phyloP scores from a whole-genome alignment of 2,113 vertebrate genomes.

The Falcunculus frontatus region DNA sequence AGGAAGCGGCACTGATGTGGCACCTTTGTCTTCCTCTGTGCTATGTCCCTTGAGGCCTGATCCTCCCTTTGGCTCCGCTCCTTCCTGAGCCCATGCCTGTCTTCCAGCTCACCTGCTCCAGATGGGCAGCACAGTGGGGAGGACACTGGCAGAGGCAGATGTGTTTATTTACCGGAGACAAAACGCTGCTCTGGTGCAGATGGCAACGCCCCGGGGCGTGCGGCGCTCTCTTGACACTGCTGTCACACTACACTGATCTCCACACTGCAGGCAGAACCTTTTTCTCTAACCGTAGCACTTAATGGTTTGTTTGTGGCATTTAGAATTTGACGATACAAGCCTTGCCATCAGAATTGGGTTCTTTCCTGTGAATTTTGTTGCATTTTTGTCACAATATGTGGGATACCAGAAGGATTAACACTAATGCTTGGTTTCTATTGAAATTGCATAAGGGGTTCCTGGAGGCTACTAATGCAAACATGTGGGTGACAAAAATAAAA shows the following conservation, averaged over 20 bases:
- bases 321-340: not conserved
- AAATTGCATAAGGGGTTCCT: not conserved
- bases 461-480: not conserved
- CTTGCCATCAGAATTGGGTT: not conserved
- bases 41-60: slow-evolving; percentile 49
- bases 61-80: not conserved
- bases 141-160: slow-evolving; percentile 79
- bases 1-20: slow-evolving; percentile 38
- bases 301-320: not conserved
- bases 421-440: not conserved
- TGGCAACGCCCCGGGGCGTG: slow-evolving; percentile 72
- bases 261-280: slow-evolving; percentile 12
- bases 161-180: slow-evolving; percentile 80
- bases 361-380: not conserved
- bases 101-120: slow-evolving; percentile 80
- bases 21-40: slow-evolving; percentile 39
- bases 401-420: not conserved
- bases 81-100: slow-evolving; percentile 42
- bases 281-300: not conserved
- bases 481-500: not conserved
- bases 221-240: slow-evolving; percentile 71
- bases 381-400: not conserved
- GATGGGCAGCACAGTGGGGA: slow-evolving; percentile 79
- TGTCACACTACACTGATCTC: slow-evolving; percentile 61
- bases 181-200: slow-evolving; percentile 72